Percentiles rank a stretch among this genome's conserved stretches.
These are phyloP conservation scores for Eupithecia tripunctaria DNA, from an alignment of 2,888 invertebrate genomes.

Conservation along the genomic window DNA sequence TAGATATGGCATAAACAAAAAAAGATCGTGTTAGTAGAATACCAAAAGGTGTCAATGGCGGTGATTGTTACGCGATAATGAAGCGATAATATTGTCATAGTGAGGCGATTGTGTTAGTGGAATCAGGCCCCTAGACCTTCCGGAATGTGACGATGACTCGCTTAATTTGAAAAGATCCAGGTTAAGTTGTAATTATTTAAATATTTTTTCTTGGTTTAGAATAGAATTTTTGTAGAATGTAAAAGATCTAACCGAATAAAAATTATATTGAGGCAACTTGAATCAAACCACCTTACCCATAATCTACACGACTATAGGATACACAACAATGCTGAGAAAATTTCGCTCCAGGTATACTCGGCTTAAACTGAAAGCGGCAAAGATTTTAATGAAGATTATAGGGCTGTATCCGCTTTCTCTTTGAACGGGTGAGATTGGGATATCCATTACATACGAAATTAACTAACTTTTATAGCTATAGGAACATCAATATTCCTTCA, in stretches of 20 bases:
- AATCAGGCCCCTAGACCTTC: too few species aligned
- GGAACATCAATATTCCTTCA: not conserved
- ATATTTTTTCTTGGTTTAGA: too few species aligned
- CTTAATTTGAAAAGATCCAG: too few species aligned
- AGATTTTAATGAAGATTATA: slow-evolving; percentile 56
- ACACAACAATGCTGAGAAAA: not conserved
- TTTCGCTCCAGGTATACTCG: slow-evolving; percentile 41
- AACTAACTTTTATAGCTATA: slow-evolving; percentile 1
- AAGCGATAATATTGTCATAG: too few species aligned
- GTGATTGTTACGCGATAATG: too few species aligned
- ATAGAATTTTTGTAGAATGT: not conserved
- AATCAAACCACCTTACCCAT: slow-evolving; percentile 16
- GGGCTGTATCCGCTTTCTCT: slow-evolving; percentile 41
- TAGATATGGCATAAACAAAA: too few species aligned
- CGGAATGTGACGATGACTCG: too few species aligned
- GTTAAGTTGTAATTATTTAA: too few species aligned
- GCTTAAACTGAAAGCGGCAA: slow-evolving; percentile 53
- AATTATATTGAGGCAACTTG: not conserved
- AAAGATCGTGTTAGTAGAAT: too few species aligned
- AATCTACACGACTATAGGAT: slow-evolving; percentile 1
- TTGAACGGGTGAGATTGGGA: slow-evolving; percentile 29
- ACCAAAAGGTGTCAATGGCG: too few species aligned
- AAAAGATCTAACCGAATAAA: not conserved
- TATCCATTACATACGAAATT: slow-evolving; percentile 19
- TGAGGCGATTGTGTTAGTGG: too few species aligned